Evolutionary conservation across 2,113 vertebrate genomes (phyloP), one percentile per base, ranked within the genome.

Genomic region (Aspiorhynchus laticeps): DNA sequence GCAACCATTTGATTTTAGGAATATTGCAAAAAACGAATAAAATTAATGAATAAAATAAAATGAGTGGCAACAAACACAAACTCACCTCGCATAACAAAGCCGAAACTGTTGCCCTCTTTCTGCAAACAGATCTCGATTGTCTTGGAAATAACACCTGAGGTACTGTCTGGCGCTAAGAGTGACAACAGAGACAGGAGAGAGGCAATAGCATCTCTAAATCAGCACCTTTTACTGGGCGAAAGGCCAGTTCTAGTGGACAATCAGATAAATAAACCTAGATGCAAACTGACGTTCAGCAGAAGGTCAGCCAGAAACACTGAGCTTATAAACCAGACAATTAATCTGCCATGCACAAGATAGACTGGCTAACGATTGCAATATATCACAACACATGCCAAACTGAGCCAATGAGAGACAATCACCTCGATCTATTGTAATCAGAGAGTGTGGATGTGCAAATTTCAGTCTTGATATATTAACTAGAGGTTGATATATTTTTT

Each of bases 21-120:
- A 43, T 2, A 79, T 79, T 76, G 53, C 5, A 10, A 28, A 15
- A 17, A 6, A 65, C 26, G 11, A 65, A 4, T 36, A 36, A 28
- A 53, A 28, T 56, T 69, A 21, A 83, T 77, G 28, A 15, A 56
- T 43, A 53, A 10, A 81, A 75, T 61, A 19, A n/a, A 38, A 14
- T 7, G 77, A 69, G 46, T 11, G 38, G 8, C 31, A 9, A 14
- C 8, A 78, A 73, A 33, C 41, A 8, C 10, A 28, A 43, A 86
- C 89, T 80, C 46, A 98, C 98, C 98, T 96, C 98, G 95, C 92
- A 98, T 94, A 81, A 99, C 98, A 5, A 99, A 99, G 85, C 98
- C 98, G 80, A 99, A 99, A 92, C 98, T 99, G 92, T 92, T 97
- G 89, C 97, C 98, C 90, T 99, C 98, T 92, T 98, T 99, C 94